phyloP scores from a whole-genome alignment of 2,797 vertebrate species.

The Pelobates cultripes region DNA sequence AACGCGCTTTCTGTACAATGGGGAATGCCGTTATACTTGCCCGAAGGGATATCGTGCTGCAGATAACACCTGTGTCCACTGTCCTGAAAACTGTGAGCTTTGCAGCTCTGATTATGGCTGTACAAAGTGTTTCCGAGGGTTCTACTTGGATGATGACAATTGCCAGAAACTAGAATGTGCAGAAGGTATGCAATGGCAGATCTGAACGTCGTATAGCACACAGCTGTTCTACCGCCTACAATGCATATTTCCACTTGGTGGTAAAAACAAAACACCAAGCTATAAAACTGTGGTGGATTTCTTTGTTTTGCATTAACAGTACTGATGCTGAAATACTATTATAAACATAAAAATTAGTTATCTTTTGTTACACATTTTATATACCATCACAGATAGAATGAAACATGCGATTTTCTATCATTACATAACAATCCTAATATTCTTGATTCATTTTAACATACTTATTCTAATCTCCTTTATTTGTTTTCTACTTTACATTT shows the following conservation, averaged over 20 bases:
- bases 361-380: too few relatives aligned
- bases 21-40: conserved; percentile 81
- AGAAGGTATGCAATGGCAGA: conserved; percentile 72
- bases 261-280: background rate
- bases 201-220: background rate
- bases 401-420: too few relatives aligned
- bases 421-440: too few relatives aligned
- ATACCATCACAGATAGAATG: too few relatives aligned
- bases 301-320: background rate
- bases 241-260: background rate
- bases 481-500: too few relatives aligned
- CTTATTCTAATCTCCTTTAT: too few relatives aligned
- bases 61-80: conserved; percentile 74
- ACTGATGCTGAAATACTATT: background rate
- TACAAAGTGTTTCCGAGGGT: conserved; percentile 72
- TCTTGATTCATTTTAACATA: too few relatives aligned
- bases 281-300: background rate
- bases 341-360: background rate
- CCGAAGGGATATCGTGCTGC: conserved; percentile 77
- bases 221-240: background rate
- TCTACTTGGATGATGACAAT: conserved; percentile 66
- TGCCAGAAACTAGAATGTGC: conserved; percentile 79
- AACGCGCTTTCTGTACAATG: conserved; percentile 73
- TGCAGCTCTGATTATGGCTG: conserved; percentile 74
- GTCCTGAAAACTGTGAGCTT: conserved; percentile 75